Percentiles rank a stretch among this genome's conserved stretches.
Evolutionary conservation across 2,888 invertebrate genomes (phyloP).

Genomic region (Drosophila maculinotata): DNA sequence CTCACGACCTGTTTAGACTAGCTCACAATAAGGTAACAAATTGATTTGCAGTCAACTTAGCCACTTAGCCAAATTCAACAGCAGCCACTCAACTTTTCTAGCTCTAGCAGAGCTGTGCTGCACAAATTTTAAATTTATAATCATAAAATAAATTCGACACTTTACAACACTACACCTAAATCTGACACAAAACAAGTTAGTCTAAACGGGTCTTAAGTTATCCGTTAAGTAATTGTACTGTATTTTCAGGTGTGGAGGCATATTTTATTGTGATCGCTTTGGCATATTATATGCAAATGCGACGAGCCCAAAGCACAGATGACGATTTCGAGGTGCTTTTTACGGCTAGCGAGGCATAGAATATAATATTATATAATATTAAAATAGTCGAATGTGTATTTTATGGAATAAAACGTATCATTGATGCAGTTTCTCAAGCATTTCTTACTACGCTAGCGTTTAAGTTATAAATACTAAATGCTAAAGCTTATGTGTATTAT

Average conservation of each 20-base stretch:
- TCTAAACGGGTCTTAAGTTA: not conserved
- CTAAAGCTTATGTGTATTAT: conserved; percentile 31
- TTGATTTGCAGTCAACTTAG: too few species aligned
- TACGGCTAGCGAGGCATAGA: conserved; percentile 7
- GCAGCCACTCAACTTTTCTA: too few species aligned
- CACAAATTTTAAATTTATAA: too few species aligned
- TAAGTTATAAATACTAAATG: conserved; percentile 17
- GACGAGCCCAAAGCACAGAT: not conserved
- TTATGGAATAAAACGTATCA: conserved; percentile 10
- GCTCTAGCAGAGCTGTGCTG: too few species aligned
- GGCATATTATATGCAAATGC: conserved; percentile 37
- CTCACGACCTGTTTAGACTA: not conserved
- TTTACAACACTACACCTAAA: too few species aligned
- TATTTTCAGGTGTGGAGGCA: conserved; percentile 40
- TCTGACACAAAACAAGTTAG: not conserved
- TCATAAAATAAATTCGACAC: too few species aligned
- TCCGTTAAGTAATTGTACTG: not conserved
- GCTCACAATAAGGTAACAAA: too few species aligned
- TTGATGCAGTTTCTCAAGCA: conserved; percentile 39
- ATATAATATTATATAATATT: not conserved
- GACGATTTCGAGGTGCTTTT: conserved; percentile 50
- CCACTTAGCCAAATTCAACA: too few species aligned
- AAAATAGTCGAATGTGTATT: too few species aligned
- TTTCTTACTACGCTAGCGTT: conserved; percentile 21
- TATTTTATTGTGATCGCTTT: conserved; percentile 54